Percentiles rank a stretch among this genome's conserved stretches.
Conservation (phyloP, 2,888 invertebrate genomes). For the Teleogryllus oceanicus region DNA sequence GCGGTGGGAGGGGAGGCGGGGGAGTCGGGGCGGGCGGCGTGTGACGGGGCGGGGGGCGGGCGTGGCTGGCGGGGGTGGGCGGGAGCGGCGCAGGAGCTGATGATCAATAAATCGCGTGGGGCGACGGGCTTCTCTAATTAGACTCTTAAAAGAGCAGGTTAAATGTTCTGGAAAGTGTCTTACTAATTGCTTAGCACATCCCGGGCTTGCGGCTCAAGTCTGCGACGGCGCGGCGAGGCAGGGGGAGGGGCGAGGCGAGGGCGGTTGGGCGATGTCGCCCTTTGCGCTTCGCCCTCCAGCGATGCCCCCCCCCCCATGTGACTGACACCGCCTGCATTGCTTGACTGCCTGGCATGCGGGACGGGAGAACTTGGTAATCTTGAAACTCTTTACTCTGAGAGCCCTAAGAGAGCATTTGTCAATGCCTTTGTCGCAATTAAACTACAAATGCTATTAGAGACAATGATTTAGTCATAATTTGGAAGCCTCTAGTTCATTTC, state of each 20-base stretch:
- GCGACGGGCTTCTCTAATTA: not conserved
- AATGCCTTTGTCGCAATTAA: too few species aligned
- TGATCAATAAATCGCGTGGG: not conserved
- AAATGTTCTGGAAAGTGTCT: slow-evolving; percentile 18
- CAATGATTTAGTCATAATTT: too few species aligned
- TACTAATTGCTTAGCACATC: slow-evolving; percentile 6
- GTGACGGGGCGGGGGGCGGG: too few species aligned
- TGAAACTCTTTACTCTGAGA: not conserved
- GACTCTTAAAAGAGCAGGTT: slow-evolving; percentile 18
- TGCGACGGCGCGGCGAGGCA: too few species aligned
- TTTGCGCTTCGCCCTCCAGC: not conserved
- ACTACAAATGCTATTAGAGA: too few species aligned
- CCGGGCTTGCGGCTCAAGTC: not conserved
- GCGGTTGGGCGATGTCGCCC: not conserved
- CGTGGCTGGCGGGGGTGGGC: too few species aligned
- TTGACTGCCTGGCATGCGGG: not conserved
- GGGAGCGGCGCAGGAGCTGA: not conserved
- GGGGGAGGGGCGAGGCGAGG: too few species aligned
- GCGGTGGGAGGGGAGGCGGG: too few species aligned
- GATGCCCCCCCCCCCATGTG: not conserved
- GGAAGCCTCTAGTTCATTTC: too few species aligned
- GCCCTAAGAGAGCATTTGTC: not conserved
- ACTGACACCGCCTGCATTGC: not conserved
- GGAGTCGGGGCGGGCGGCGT: too few species aligned
- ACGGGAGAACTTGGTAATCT: slow-evolving; percentile 18